A percentile compares a stretch with the other conserved stretches of the same genome.
phyloP scores from a whole-genome alignment of 2,113 vertebrate species.

The Protomyctophum bolini region DNA sequence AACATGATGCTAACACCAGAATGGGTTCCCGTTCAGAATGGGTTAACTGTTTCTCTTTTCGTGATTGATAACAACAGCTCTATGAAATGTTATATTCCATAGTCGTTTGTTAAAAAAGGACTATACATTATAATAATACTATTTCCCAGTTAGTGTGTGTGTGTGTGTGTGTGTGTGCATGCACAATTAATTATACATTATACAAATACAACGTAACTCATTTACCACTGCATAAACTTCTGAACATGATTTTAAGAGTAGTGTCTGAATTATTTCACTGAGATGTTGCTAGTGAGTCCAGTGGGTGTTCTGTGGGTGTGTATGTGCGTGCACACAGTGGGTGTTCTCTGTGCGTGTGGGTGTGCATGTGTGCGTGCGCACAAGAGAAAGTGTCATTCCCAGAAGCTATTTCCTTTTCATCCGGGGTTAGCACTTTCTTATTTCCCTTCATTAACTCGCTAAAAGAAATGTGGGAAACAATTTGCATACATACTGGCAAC shows the following conservation, averaged over 20 bases:
- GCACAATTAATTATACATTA: background rate
- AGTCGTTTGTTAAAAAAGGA: too few species aligned
- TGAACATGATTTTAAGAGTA: too few species aligned
- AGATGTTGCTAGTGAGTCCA: too few species aligned
- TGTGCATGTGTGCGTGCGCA: background rate
- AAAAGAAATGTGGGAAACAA: slow-evolving; percentile 50
- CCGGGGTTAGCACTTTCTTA: slow-evolving; percentile 62
- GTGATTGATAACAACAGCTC: background rate
- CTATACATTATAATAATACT: too few species aligned
- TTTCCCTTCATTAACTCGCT: slow-evolving; percentile 70
- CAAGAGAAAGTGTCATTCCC: slow-evolving; percentile 43
- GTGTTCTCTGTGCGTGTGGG: slow-evolving; percentile 18
- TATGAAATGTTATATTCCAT: slow-evolving; percentile 12
- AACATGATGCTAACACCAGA: too few species aligned
- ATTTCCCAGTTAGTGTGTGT: background rate
- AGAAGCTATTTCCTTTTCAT: slow-evolving; percentile 66
- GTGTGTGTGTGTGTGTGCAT: background rate
- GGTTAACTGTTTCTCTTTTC: background rate
- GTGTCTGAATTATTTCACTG: too few species aligned
- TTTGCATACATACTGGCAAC: slow-evolving; percentile 64
- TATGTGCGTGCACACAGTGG: slow-evolving; percentile 16
- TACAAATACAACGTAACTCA: background rate
- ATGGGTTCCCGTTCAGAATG: too few species aligned
- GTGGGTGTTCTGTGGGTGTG: slow-evolving; percentile 17
- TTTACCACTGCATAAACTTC: too few species aligned